Evolutionary conservation across 2,888 invertebrate species (phyloP).

Genomic region (Apamea epomidion): DNA sequence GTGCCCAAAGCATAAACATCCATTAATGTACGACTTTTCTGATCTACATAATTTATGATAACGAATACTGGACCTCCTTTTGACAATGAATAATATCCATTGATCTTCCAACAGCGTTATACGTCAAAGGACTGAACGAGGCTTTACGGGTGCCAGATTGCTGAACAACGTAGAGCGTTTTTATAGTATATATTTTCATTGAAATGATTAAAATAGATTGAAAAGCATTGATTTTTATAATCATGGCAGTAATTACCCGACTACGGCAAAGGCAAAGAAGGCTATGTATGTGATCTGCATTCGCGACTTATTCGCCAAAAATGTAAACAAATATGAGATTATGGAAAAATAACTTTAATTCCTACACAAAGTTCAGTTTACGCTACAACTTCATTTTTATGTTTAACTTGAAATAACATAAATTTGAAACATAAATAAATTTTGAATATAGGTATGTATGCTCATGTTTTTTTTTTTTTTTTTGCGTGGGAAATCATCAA

Average conservation of each 20-base stretch:
- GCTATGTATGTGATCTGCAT: background rate
- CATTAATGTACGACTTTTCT: conserved; percentile 35
- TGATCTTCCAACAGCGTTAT: conserved; percentile 45
- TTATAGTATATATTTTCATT: conserved; percentile 2
- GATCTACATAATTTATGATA: conserved; percentile 64
- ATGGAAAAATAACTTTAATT: too few species aligned
- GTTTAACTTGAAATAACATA: too few species aligned
- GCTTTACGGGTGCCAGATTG: conserved; percentile 21
- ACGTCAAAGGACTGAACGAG: conserved; percentile 36
- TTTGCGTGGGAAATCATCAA: too few species aligned
- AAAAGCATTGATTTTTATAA: background rate
- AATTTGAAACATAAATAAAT: too few species aligned
- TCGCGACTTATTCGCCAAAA: too few species aligned
- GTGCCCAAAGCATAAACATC: conserved; percentile 27
- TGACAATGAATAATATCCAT: conserved; percentile 60
- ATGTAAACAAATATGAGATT: too few species aligned
- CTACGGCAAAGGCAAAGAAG: background rate
- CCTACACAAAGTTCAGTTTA: too few species aligned
- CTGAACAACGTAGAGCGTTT: background rate
- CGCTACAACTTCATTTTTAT: too few species aligned
- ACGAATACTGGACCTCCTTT: conserved; percentile 58
- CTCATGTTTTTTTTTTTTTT: too few species aligned
- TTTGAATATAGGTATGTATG: too few species aligned
- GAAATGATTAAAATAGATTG: background rate
- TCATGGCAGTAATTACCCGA: background rate